These are phyloP conservation scores for Ageneiosus marmoratus DNA, from an alignment of 2,113 vertebrate genomes.

Conservation along the genomic window DNA sequence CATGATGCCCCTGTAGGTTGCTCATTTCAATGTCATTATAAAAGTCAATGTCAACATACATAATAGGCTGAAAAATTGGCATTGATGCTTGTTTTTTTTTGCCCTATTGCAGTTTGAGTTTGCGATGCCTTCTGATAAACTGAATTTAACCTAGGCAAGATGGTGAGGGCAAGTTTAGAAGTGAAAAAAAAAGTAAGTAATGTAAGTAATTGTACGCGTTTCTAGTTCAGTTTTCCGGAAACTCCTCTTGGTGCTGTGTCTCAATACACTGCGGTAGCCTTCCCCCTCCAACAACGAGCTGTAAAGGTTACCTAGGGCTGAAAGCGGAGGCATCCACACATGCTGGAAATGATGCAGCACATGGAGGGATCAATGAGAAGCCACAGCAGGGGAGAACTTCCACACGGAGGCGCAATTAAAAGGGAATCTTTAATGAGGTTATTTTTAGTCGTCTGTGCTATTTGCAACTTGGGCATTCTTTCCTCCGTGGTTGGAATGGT, in stretches of 20 bases:
- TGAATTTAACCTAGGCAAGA: neutral
- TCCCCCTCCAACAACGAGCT: slow-evolving; percentile 27
- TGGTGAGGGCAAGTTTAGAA: neutral
- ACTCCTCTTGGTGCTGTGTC: slow-evolving; percentile 15
- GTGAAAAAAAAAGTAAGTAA: neutral
- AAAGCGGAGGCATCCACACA: slow-evolving; percentile 12
- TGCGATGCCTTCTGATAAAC: neutral
- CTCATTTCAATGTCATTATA: neutral
- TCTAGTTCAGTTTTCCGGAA: slow-evolving; percentile 14
- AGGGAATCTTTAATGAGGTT: slow-evolving; percentile 72
- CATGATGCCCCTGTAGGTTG: neutral
- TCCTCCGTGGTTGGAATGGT: slow-evolving; percentile 18
- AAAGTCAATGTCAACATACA: neutral
- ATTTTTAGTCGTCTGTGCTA: slow-evolving; percentile 70
- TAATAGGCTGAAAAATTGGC: neutral
- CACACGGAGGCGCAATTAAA: slow-evolving; percentile 66
- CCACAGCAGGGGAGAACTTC: slow-evolving; percentile 48
- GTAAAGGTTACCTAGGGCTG: slow-evolving; percentile 24
- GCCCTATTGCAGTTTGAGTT: neutral
- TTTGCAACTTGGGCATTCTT: slow-evolving; percentile 68
- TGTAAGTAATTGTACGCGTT: neutral
- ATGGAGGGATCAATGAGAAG: slow-evolving; percentile 65
- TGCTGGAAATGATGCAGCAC: slow-evolving; percentile 52
- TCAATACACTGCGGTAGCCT: neutral
- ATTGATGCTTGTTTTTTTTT: neutral